These are phyloP conservation scores for Tenthredo distinguenda DNA, from an alignment of 2,888 invertebrate genomes.

Conservation along the genomic window DNA sequence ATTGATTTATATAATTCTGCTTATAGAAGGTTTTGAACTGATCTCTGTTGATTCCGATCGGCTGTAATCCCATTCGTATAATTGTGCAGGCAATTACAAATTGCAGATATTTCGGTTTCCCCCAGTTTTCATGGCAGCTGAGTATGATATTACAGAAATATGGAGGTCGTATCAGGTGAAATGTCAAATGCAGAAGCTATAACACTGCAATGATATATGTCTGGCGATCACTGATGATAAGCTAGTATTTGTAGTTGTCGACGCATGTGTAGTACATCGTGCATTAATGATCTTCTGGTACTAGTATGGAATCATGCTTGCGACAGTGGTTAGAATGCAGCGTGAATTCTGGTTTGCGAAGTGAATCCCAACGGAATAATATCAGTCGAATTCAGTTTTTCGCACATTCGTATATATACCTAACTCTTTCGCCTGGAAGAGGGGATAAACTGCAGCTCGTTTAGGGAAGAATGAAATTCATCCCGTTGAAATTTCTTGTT, in stretches of 20 bases:
- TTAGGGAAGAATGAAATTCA: not conserved
- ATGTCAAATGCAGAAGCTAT: constrained; percentile 3
- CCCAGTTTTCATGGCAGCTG: not conserved
- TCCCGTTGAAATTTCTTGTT: not conserved
- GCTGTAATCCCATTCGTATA: not conserved
- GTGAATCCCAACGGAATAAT: not conserved
- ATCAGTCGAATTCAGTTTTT: not conserved
- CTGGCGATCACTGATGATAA: not conserved
- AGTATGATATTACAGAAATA: not conserved
- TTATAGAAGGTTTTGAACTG: not conserved
- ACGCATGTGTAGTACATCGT: not conserved
- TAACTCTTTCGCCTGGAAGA: not conserved
- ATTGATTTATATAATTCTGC: not conserved
- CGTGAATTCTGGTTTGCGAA: not conserved
- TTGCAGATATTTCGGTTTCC: not conserved
- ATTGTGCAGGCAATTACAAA: not conserved
- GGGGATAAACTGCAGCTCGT: not conserved
- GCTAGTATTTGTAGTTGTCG: not conserved
- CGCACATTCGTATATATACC: not conserved
- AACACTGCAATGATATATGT: not conserved
- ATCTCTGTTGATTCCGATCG: not conserved
- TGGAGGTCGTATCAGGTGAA: not conserved
- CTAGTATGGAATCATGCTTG: not conserved
- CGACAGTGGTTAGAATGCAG: not conserved
- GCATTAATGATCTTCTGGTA: not conserved